Evolutionary conservation across 2,113 vertebrate genomes (phyloP).

Genomic region (Perca schrenkii): DNA sequence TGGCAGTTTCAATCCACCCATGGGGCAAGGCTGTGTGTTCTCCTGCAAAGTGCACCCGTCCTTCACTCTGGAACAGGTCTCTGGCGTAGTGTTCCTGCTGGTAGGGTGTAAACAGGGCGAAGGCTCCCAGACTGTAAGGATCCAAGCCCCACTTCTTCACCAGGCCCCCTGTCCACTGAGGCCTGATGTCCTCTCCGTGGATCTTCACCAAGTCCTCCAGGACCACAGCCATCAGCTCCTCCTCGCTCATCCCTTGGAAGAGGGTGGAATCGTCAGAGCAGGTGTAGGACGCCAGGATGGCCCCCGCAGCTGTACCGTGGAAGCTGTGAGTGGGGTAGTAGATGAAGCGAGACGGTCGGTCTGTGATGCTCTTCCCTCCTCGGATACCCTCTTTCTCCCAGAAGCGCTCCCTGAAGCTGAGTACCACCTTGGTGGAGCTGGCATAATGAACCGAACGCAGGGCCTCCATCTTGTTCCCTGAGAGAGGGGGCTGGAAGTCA

Average conservation of each 20-base stretch:
- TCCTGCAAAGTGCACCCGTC: conserved; percentile 86
- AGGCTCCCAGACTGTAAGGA: conserved; percentile 82
- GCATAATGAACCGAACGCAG: conserved; percentile 86
- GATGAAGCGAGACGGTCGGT: conserved; percentile 86
- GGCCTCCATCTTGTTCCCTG: conserved; percentile 81
- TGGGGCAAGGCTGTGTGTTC: conserved; percentile 88
- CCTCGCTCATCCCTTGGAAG: conserved; percentile 77
- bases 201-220: conserved; percentile 85
- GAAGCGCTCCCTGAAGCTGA: conserved; percentile 86
- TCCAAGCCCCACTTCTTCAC: conserved; percentile 89
- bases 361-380: conserved; percentile 85
- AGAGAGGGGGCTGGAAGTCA: conserved; percentile 82
- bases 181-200: conserved; percentile 78
- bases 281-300: conserved; percentile 89
- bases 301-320: conserved; percentile 58
- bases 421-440: conserved; percentile 84
- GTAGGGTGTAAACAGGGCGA: conserved; percentile 87
- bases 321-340: conserved; percentile 90
- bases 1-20: conserved; percentile 88
- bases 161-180: conserved; percentile 70
- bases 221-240: conserved; percentile 75
- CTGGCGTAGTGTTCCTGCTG: conserved; percentile 78
- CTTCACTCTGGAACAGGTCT: conserved; percentile 81
- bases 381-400: conserved; percentile 87
- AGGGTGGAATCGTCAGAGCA: conserved; percentile 83